These are phyloP conservation scores for Branchinecta lindahli DNA, from an alignment of 1,140 invertebrate genomes.

Conservation along the genomic window DNA sequence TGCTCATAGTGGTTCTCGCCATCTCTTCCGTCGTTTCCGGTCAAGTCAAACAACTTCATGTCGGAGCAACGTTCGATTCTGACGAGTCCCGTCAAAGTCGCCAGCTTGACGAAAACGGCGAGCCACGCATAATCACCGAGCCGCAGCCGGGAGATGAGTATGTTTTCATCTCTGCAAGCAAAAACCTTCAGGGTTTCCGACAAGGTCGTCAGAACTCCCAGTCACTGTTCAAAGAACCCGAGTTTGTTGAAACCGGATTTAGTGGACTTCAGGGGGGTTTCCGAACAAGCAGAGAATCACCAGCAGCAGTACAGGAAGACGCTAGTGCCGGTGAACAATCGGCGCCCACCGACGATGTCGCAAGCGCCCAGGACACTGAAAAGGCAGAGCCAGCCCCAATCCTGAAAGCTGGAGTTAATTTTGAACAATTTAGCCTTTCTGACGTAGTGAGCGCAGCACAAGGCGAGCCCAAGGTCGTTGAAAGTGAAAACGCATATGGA, in stretches of 20 bases:
- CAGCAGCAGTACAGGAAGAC: background rate
- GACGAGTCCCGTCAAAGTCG: background rate
- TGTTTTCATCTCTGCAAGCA: conserved; percentile 16
- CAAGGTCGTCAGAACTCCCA: background rate
- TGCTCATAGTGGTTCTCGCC: background rate
- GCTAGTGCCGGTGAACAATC: background rate
- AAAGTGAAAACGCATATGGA: background rate
- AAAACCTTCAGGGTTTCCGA: background rate
- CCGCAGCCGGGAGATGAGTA: conserved; percentile 19
- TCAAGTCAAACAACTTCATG: background rate
- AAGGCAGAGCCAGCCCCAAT: background rate
- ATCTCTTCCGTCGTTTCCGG: background rate
- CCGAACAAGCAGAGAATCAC: no score
- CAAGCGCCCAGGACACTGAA: background rate
- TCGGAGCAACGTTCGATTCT: background rate
- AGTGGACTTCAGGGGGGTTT: background rate
- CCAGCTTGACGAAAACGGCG: background rate
- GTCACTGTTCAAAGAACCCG: background rate
- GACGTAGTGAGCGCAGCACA: no score
- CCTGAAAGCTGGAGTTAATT: background rate
- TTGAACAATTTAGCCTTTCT: background rate
- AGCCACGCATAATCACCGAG: conserved; percentile 18
- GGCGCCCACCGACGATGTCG: background rate
- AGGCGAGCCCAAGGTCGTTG: background rate
- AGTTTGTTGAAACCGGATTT: background rate